phyloP scores from a whole-genome alignment of 2,888 invertebrate genomes.

The Parthenolecanium corni region DNA sequence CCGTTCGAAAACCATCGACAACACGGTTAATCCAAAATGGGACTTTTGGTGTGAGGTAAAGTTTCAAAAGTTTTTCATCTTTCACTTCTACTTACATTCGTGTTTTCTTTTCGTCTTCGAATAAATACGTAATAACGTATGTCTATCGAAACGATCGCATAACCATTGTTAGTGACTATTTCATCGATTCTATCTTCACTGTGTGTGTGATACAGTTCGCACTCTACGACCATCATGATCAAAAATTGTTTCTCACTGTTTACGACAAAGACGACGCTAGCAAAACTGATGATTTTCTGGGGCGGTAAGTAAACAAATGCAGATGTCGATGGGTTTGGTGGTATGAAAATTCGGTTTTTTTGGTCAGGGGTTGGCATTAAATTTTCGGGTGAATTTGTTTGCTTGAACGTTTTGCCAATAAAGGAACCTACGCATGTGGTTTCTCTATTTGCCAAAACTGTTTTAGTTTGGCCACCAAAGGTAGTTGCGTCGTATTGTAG shows the following conservation, averaged over 20 bases:
- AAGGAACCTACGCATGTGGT: too few species aligned
- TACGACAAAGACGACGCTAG: slow-evolving; percentile 73
- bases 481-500: too few species aligned
- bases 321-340: neutral
- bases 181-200: neutral
- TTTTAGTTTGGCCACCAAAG: too few species aligned
- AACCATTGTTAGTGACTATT: too few species aligned
- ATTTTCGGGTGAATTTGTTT: too few species aligned
- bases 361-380: too few species aligned
- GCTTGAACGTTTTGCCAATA: too few species aligned
- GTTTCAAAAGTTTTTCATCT: neutral
- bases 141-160: neutral
- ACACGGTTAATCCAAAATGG: slow-evolving; percentile 91
- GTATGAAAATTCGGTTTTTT: too few species aligned
- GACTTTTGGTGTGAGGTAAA: slow-evolving; percentile 93
- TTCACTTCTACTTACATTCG: neutral
- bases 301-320: slow-evolving; percentile 49
- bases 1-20: slow-evolving; percentile 86
- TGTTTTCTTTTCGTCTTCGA: neutral
- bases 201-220: slow-evolving; percentile 23
- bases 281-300: slow-evolving; percentile 73
- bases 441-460: too few species aligned
- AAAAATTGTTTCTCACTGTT: slow-evolving; percentile 54
- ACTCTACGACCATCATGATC: slow-evolving; percentile 1
- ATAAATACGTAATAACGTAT: neutral